A percentile compares a stretch with the other conserved stretches of the same genome.
Evolutionary conservation across 2,888 invertebrate species (phyloP).

Genomic region (Agrotis clavis): DNA sequence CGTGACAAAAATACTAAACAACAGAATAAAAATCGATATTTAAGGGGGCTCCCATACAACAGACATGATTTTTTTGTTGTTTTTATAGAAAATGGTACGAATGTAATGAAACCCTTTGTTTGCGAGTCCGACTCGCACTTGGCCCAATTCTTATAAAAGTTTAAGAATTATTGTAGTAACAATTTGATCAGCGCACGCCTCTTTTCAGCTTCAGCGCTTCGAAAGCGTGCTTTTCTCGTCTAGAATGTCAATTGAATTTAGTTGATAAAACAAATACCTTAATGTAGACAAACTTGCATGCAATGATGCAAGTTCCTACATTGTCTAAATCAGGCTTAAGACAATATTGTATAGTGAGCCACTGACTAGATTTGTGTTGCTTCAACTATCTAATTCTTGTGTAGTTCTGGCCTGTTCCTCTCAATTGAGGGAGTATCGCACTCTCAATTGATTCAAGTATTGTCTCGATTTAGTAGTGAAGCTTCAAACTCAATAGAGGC

Average conservation of each 20-base stretch:
- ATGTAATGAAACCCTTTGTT: too few relatives aligned
- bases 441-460: constrained; percentile 53
- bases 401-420: constrained; percentile 24
- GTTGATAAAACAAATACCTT: too few relatives aligned
- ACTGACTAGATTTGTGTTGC: constrained; percentile 32
- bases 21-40: too few relatives aligned
- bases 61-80: too few relatives aligned
- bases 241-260: constrained; percentile 14
- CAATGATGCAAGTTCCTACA: too few relatives aligned
- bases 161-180: constrained; percentile 39
- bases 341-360: background rate
- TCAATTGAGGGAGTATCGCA: constrained; percentile 49
- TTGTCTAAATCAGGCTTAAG: background rate
- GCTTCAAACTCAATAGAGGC: constrained; percentile 47
- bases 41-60: too few relatives aligned
- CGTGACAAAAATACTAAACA: too few relatives aligned
- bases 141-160: constrained; percentile 10
- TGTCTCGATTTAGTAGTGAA: constrained; percentile 55
- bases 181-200: constrained; percentile 36
- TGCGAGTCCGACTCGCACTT: too few relatives aligned
- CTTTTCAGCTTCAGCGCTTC: constrained; percentile 46
- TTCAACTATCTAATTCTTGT: constrained; percentile 41
- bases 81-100: too few relatives aligned
- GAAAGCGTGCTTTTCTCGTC: constrained; percentile 24
- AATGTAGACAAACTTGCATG: too few relatives aligned